Evolutionary conservation across 2,797 vertebrate genomes (phyloP).

Genomic region (Thripadectes ignobilis): DNA sequence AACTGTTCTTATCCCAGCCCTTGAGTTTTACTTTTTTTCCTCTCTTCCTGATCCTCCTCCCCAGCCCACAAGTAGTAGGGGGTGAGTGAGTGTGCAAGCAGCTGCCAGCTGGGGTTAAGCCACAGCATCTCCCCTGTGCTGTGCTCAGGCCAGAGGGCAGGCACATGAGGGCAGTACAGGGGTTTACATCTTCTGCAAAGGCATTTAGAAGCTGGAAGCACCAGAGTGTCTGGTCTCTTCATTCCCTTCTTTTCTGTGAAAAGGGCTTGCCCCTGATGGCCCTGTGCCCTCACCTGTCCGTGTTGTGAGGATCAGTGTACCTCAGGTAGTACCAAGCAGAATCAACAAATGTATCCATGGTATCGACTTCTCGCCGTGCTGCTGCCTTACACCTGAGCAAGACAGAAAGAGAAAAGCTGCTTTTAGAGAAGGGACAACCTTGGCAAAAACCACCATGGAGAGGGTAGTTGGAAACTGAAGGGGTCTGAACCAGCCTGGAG

Average conservation of each 20-base stretch:
- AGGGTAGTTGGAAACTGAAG: neutral
- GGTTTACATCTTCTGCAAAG: neutral
- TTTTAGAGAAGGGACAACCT: neutral
- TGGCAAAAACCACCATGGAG: neutral
- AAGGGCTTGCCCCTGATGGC: neutral
- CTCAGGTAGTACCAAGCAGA: constrained; percentile 97
- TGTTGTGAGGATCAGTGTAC: constrained; percentile 91
- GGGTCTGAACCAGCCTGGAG: neutral
- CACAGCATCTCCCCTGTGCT: neutral
- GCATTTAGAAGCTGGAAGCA: neutral
- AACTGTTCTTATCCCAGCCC: neutral
- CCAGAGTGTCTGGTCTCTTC: neutral
- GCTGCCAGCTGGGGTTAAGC: neutral
- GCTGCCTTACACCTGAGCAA: constrained; percentile 85
- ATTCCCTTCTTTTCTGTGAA: neutral
- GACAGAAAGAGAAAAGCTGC: neutral
- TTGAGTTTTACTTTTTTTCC: neutral
- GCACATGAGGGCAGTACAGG: neutral
- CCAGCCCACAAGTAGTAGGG: neutral
- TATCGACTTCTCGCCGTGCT: constrained; percentile 91
- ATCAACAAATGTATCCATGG: constrained; percentile 98
- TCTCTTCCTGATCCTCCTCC: neutral
- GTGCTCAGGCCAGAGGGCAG: neutral
- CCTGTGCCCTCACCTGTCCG: constrained; percentile 77
- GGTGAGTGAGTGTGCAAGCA: neutral